phyloP scores from a whole-genome alignment of 2,888 invertebrate genomes.

The Pyrgus malvae region DNA sequence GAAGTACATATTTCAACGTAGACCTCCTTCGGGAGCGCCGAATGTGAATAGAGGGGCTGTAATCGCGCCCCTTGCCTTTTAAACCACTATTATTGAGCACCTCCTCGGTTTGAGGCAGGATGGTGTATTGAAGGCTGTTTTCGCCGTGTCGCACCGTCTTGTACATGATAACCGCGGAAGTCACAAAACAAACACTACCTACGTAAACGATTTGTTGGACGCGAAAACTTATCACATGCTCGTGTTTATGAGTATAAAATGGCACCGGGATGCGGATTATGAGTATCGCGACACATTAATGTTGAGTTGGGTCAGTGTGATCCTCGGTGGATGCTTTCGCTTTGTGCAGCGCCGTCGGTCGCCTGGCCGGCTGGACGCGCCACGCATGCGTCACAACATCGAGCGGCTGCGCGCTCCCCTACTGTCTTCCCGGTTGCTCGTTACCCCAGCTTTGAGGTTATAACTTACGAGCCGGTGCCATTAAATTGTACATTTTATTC shows the following conservation, averaged over 20 bases:
- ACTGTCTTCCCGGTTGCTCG: slow-evolving; percentile 46
- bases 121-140: slow-evolving; percentile 88
- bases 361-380: slow-evolving; percentile 36
- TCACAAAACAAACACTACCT: slow-evolving; percentile 69
- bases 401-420: slow-evolving; percentile 72
- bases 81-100: slow-evolving; percentile 82
- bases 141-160: slow-evolving; percentile 89
- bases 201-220: slow-evolving; percentile 47
- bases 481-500: slow-evolving; percentile 50
- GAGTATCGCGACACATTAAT: slow-evolving; percentile 50
- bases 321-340: slow-evolving; percentile 60
- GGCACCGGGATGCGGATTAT: slow-evolving; percentile 43
- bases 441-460: slow-evolving; percentile 72
- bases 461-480: slow-evolving; percentile 66
- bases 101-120: slow-evolving; percentile 87
- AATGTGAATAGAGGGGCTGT: slow-evolving; percentile 72
- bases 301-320: slow-evolving; percentile 50
- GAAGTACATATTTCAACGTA: slow-evolving; percentile 61
- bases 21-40: slow-evolving; percentile 62
- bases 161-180: slow-evolving; percentile 81
- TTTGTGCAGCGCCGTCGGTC: slow-evolving; percentile 65
- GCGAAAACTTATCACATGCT: slow-evolving; percentile 65
- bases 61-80: slow-evolving; percentile 78
- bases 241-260: slow-evolving; percentile 46
- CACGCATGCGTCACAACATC: slow-evolving; percentile 76